Evolutionary conservation across 2,888 invertebrate genomes (phyloP).

Genomic region (Acanthosoma haemorrhoidale): DNA sequence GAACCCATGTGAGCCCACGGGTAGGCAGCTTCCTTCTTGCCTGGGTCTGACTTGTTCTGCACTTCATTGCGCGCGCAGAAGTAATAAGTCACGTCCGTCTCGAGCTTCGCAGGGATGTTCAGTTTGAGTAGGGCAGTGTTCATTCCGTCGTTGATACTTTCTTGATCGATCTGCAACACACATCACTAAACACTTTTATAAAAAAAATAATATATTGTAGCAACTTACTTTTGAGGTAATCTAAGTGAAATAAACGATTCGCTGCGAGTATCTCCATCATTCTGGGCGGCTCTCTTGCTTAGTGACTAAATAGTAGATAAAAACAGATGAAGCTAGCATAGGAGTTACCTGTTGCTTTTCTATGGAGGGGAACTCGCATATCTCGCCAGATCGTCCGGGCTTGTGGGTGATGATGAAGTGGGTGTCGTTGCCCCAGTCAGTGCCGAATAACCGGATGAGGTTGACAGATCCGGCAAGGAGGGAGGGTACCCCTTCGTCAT

Average conservation of each 20-base stretch:
- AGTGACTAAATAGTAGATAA: background rate
- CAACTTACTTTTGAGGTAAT: background rate
- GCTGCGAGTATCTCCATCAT: background rate
- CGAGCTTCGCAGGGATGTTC: slow-evolving; percentile 47
- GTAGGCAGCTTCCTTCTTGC: background rate
- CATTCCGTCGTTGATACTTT: slow-evolving; percentile 44
- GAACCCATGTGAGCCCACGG: slow-evolving; percentile 43
- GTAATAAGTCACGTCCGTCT: background rate
- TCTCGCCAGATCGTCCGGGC: slow-evolving; percentile 51
- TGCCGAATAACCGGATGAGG: slow-evolving; percentile 67
- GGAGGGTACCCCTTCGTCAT: slow-evolving; percentile 59
- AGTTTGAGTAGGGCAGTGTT: slow-evolving; percentile 55
- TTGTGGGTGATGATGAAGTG: slow-evolving; percentile 65
- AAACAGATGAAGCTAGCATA: background rate
- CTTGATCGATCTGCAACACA: slow-evolving; percentile 35
- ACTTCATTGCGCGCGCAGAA: slow-evolving; percentile 19
- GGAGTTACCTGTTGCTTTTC: slow-evolving; percentile 50
- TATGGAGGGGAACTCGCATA: slow-evolving; percentile 59
- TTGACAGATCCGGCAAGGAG: slow-evolving; percentile 58
- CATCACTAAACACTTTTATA: slow-evolving; percentile 37
- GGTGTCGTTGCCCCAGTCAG: slow-evolving; percentile 59
- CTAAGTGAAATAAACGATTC: background rate
- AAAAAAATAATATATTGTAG: slow-evolving; percentile 22
- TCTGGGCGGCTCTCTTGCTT: too few relatives aligned
- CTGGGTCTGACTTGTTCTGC: slow-evolving; percentile 11